These are phyloP conservation scores for Pterophyllum scalare DNA, from an alignment of 2,113 vertebrate genomes.

Conservation along the genomic window DNA sequence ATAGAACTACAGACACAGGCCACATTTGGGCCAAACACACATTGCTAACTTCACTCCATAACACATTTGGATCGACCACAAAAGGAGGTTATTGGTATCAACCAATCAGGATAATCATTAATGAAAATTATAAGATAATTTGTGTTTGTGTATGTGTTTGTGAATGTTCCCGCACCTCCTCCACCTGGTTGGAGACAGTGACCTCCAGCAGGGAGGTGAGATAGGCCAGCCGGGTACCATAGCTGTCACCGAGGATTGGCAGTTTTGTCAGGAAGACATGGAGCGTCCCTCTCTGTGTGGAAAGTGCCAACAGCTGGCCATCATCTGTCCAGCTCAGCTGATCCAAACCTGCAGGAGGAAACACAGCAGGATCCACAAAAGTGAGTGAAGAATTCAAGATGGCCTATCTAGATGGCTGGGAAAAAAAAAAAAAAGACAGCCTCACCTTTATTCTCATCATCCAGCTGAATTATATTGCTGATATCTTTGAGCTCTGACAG, in stretches of 20 bases:
- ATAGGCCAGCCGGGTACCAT: constrained; percentile 88
- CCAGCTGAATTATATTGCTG: constrained; percentile 91
- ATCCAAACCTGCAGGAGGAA: constrained; percentile 86
- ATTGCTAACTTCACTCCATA: too few species aligned
- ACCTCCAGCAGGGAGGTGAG: constrained; percentile 97
- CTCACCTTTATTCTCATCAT: constrained; percentile 97
- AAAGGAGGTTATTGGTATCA: too few species aligned
- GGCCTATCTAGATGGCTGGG: neutral
- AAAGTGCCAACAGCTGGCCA: constrained; percentile 92
- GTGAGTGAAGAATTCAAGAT: neutral
- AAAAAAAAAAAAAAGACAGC: neutral
- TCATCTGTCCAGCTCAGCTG: constrained; percentile 96
- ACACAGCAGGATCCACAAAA: neutral
- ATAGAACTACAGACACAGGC: too few species aligned
- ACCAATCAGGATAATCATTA: neutral
- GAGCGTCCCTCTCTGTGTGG: constrained; percentile 89
- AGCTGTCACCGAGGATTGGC: constrained; percentile 91
- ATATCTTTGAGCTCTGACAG: constrained; percentile 93
- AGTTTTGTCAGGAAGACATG: constrained; percentile 96
- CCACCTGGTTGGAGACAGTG: constrained; percentile 90
- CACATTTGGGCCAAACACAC: too few species aligned
- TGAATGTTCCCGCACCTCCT: constrained; percentile 83
- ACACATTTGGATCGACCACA: too few species aligned
- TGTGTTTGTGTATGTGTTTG: neutral
- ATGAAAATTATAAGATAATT: neutral